Base-by-base conservation (phyloP, 2,797 vertebrate genomes). In the Melanotaenia boesemani region DNA sequence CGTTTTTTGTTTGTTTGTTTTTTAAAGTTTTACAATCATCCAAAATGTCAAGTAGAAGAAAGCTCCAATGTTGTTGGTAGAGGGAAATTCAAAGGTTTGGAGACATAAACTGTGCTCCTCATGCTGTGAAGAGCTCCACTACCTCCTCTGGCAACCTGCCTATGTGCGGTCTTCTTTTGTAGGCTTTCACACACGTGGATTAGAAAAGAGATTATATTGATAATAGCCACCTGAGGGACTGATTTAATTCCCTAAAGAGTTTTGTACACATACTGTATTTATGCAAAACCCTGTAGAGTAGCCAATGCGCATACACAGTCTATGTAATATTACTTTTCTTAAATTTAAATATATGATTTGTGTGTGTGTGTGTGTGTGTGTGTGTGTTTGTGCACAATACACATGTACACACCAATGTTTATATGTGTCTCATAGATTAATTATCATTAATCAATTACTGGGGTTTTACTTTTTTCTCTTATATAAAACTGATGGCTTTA, bases 31-130 rank as follows among this genome's bases (percentile, higher is more conserved):
- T 65, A 70, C 73, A 96, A 93, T 93, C 1, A 94, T 46, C 55
- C 12, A 94, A 85, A 95, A 94, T 82, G 93, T 94, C 57, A 93
- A 93, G 80, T 95, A 87, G 87, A 72, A 89, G 20, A 94, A 95
- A 72, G 86, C 69, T 95, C 94, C 69, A 95, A 94, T 15, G 91
- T 95, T 73, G 95, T 22, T 50, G 96, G 80, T 94, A 96, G 88
- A 94, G 92, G 46, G 95, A 96, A 91, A 96, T 95, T 68, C 94
- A 95, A 80, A 94, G 95, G 85, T 95, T 50, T 55, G 20, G 54
- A 63, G 50, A 26, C 39, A 60, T 44, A 65, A 66, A 50, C 30
- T 64, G 54, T 55, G 28, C 11, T 63, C n/a, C 6, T 62, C 20
- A 41, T 50, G 20, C 10, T 77, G 10, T 44, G 16, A 65, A 44